phyloP scores from a whole-genome alignment of 2,888 invertebrate species.

The Drosophila demipolita region DNA sequence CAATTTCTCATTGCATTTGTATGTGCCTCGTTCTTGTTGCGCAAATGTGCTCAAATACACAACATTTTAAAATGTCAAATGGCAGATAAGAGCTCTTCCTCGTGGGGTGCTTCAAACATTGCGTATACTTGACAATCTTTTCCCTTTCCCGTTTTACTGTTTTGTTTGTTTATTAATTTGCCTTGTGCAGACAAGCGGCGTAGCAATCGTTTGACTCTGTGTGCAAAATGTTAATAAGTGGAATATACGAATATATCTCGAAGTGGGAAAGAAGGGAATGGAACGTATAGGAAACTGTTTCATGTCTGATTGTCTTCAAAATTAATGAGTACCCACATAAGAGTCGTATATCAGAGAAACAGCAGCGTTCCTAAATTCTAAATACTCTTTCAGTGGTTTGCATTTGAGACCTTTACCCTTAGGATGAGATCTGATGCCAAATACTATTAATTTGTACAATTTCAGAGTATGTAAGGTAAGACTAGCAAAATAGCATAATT shows the following conservation, averaged over 20 bases:
- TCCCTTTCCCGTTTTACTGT: background rate
- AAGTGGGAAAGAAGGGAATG: no score
- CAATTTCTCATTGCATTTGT: constrained; percentile 56
- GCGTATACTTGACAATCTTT: constrained; percentile 45
- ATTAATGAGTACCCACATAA: constrained; percentile 19
- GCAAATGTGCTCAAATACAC: constrained; percentile 65
- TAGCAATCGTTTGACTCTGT: constrained; percentile 18
- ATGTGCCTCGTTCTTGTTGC: constrained; percentile 42
- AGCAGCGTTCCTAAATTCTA: background rate
- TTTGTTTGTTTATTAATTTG: constrained; percentile 58
- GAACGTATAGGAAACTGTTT: constrained; percentile 7
- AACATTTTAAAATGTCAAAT: constrained; percentile 63
- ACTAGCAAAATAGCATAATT: background rate
- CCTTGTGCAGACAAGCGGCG: constrained; percentile 25
- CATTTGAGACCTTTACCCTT: background rate
- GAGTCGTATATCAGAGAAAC: background rate
- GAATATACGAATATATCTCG: background rate
- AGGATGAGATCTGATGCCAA: background rate
- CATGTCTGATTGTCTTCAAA: constrained; percentile 14
- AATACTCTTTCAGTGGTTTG: background rate
- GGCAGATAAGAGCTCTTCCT: constrained; percentile 47
- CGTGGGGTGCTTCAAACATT: constrained; percentile 30
- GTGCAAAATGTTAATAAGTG: constrained; percentile 55
- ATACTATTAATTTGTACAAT: background rate
- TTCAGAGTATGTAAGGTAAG: background rate